phyloP scores from a whole-genome alignment of 2,888 invertebrate species.

The Acrocyrtus sp. region DNA sequence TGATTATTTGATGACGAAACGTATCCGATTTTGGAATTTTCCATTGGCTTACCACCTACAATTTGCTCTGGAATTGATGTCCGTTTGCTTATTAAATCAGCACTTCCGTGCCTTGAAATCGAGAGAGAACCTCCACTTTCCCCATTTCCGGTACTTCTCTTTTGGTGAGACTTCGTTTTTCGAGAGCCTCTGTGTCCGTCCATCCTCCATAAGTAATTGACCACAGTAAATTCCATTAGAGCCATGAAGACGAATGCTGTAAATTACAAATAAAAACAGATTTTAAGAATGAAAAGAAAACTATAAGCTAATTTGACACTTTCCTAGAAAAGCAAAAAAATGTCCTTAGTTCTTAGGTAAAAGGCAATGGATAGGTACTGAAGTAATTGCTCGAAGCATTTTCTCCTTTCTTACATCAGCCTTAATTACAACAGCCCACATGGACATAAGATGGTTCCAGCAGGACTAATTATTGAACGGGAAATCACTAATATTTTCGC shows the following conservation, averaged over 20 bases:
- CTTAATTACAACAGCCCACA: too few relatives aligned
- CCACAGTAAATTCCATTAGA: slow-evolving; percentile 68
- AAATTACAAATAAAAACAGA: slow-evolving; percentile 50
- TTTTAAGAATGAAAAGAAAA: too few relatives aligned
- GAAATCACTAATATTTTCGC: neutral
- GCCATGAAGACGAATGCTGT: slow-evolving; percentile 68
- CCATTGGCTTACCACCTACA: slow-evolving; percentile 17
- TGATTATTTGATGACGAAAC: slow-evolving; percentile 42
- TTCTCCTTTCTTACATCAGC: too few relatives aligned
- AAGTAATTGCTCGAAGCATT: too few relatives aligned
- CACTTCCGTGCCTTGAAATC: slow-evolving; percentile 31
- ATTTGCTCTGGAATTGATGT: slow-evolving; percentile 9
- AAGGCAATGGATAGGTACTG: too few relatives aligned
- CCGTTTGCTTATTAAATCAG: slow-evolving; percentile 34
- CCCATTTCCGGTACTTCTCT: slow-evolving; percentile 3
- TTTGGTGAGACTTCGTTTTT: slow-evolving; percentile 31
- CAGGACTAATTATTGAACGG: too few relatives aligned
- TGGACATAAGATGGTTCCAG: too few relatives aligned
- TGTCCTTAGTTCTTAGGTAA: too few relatives aligned
- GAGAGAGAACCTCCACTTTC: slow-evolving; percentile 10
- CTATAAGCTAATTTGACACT: too few relatives aligned
- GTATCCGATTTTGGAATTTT: slow-evolving; percentile 27
- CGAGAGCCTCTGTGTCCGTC: slow-evolving; percentile 23
- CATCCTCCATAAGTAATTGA: slow-evolving; percentile 66
- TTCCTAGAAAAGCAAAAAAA: too few relatives aligned